Base-by-base conservation (phyloP, 2,797 vertebrate genomes). In the Sebastes vulpes region DNA sequence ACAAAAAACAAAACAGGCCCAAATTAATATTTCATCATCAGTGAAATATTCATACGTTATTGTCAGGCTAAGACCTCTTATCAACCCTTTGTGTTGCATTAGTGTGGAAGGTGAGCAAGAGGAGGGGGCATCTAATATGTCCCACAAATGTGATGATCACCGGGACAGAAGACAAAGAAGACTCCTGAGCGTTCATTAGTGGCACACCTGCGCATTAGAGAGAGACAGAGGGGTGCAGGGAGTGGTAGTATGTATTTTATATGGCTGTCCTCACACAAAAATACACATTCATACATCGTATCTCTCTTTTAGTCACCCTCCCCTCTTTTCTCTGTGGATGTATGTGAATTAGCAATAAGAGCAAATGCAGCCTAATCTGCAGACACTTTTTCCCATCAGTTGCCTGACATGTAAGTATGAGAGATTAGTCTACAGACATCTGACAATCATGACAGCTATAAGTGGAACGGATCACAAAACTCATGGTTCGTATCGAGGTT, bases 31-130 rank as follows among this genome's bases (percentile, higher is more conserved):
- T 97, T 97, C 89, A 97, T 94, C 89, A 82, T 94, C 83, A 96
- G 96, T 97, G 95, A 97, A 98, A 98, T 97, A 97, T 97, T 97
- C 94, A 96, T 97, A 96, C 90, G 92, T 96, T 97, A 95, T 96
- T 95, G 90, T 89, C 90, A 95, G 72, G 93, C 91, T 91, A 95
- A 96, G 96, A 95, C 96, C 95, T 97, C 96, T 96, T 87, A 96
- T 96, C 95, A 90, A 90, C 63, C 90, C 92, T 95, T 65, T 96
- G 92, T 94, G 94, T 92, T 92, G 79, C 76, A 91, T 95, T 59
- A 70, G 70, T 61, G 81, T 69, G 26, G 32, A 38, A 68, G 42
- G 26, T 73, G 35, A 57, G 54, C 23, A 29, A 75, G 54, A 56
- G 54, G 29, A 52, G 75, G 69, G 67, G 20, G 70, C 23, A 59